Base-by-base conservation (phyloP, 2,113 vertebrate genomes). In the Nothoprocta pentlandii region DNA sequence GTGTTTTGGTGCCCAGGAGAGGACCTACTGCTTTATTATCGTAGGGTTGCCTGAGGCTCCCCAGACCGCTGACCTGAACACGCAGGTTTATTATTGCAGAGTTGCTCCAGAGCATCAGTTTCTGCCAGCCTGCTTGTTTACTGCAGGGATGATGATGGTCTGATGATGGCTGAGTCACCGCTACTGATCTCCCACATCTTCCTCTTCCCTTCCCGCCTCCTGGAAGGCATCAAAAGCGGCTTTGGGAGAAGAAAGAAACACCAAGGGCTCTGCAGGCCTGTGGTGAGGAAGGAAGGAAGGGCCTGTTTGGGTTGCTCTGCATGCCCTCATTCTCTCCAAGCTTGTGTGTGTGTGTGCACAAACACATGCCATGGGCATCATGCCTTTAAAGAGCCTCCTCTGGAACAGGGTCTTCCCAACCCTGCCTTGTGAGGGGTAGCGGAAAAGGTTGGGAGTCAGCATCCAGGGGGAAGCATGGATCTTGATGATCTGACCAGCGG, bases 121-220 rank as follows among this genome's bases (percentile, higher is more conserved):
- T 34, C 41, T n/a, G 20, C 46, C 46, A 32, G 30, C 70, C 56
- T 25, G 19, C 61, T 77, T 67, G 14, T 36, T 44, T 9, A 3
- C 36, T 56, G 54, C 16, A 10, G 28, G 54, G 68, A 39, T 0
- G 0, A 41, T 22, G 34, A 49, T 4, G 32, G 58, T 30, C 81
- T 86, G 61, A 23, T 47, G 76, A 36, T 15, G 36, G 54, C n/a
- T 92, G 82, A 84, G 49, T 80, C 90, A 80, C 63, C 32, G 63
- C 32, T 39, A 14, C 39, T 32, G 13, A 32, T 75, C 66, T 84
- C 64, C 80, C 58, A 49, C 75, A 39, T 56, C 46, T 89, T 80
- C 75, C 80, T 91, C 75, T 85, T 80, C 54, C 39, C 39, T 62
- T 56, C 59, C 41, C 73, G 68, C 61, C 26, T 77, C 47, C 76